phyloP scores from a whole-genome alignment of 2,113 vertebrate genomes.

The Spilogale gracilis region DNA sequence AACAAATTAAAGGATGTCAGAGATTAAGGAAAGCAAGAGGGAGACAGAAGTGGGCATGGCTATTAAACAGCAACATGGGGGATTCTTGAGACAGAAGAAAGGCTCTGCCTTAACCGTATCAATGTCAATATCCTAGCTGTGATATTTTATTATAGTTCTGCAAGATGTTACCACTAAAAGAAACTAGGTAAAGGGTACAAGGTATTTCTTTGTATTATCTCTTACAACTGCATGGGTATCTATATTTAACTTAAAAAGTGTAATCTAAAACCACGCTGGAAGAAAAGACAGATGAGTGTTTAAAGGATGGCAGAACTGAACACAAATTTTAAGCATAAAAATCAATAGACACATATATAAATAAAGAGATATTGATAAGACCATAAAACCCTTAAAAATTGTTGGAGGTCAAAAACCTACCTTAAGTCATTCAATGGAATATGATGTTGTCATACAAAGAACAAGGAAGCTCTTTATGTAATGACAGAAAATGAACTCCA shows the following conservation, averaged over 20 bases:
- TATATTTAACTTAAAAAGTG: neutral
- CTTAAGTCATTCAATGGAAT: neutral
- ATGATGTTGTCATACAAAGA: neutral
- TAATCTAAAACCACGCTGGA: neutral
- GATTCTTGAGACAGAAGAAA: neutral
- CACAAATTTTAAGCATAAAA: conserved; percentile 12
- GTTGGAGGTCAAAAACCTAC: neutral
- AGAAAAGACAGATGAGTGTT: neutral
- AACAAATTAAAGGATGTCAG: neutral
- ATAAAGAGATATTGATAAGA: neutral
- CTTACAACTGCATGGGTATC: neutral
- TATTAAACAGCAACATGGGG: neutral
- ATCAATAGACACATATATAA: neutral
- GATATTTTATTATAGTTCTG: neutral
- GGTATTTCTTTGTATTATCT: neutral
- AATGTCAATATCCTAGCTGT: neutral
- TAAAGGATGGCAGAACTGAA: neutral
- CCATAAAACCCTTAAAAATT: neutral
- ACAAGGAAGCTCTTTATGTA: neutral
- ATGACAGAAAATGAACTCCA: conserved; percentile 9
- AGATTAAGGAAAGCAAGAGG: neutral
- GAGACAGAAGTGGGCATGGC: neutral
- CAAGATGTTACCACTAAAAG: neutral
- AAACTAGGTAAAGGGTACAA: neutral
- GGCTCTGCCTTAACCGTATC: neutral